These are phyloP conservation scores for Carabus problematicus DNA, from an alignment of 2,888 invertebrate genomes.

Conservation along the genomic window DNA sequence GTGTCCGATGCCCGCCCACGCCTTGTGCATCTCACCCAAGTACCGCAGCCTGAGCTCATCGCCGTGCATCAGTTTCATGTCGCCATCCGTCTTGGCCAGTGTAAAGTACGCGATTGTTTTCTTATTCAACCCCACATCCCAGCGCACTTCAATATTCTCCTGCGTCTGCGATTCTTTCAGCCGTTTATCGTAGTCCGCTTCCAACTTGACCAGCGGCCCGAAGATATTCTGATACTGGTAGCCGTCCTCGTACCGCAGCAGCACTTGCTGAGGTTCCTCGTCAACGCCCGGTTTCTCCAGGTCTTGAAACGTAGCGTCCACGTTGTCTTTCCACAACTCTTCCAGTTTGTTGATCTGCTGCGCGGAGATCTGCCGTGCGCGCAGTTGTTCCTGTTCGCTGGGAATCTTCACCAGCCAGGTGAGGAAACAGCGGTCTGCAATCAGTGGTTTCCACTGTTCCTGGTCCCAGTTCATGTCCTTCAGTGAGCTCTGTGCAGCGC, in stretches of 20 bases:
- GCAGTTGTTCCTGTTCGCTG: slow-evolving; percentile 92
- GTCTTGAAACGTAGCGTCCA: slow-evolving; percentile 97
- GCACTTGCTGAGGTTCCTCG: slow-evolving; percentile 90
- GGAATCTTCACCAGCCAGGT: slow-evolving; percentile 99
- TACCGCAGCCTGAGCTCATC: slow-evolving; percentile 94
- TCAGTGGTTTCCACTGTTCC: slow-evolving; percentile 97
- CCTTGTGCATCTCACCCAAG: slow-evolving; percentile 89
- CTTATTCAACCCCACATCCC: slow-evolving; percentile 98
- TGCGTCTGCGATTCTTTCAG: slow-evolving; percentile 98
- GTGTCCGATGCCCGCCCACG: slow-evolving; percentile 98
- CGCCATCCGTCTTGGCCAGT: slow-evolving; percentile 95
- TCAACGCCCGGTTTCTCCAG: slow-evolving; percentile 98
- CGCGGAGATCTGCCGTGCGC: slow-evolving; percentile 96
- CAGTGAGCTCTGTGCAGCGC: slow-evolving; percentile 94
- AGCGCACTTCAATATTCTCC: slow-evolving; percentile 96
- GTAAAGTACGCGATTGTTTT: slow-evolving; percentile 98
- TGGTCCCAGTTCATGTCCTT: slow-evolving; percentile 99
- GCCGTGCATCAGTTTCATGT: slow-evolving; percentile 99
- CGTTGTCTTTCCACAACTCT: slow-evolving; percentile 98
- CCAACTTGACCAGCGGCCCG: slow-evolving; percentile 94
- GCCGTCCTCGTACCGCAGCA: slow-evolving; percentile 92
- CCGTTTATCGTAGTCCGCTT: slow-evolving; percentile 98
- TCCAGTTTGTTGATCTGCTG: slow-evolving; percentile 97
- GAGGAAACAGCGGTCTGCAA: slow-evolving; percentile 94
- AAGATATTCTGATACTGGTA: slow-evolving; percentile 99